Evolutionary conservation across 2,113 vertebrate species (phyloP).

Genomic region (Notiomystis cincta): DNA sequence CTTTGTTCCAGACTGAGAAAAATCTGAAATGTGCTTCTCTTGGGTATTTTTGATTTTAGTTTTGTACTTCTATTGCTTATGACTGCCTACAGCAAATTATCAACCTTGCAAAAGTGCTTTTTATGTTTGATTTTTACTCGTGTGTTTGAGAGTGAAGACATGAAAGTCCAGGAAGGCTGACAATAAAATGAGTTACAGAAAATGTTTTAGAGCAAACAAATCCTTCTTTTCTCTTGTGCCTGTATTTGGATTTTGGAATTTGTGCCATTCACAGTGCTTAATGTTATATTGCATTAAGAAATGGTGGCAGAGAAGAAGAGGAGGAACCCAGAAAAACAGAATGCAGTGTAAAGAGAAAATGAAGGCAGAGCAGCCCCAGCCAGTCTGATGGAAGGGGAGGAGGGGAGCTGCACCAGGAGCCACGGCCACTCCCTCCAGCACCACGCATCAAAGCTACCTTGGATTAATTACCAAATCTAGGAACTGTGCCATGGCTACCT

Average conservation of each 20-base stretch:
- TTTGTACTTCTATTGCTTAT: constrained; percentile 32
- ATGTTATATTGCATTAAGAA: neutral
- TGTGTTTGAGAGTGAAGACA: neutral
- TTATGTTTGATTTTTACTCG: neutral
- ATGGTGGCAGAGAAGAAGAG: neutral
- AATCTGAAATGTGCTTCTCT: constrained; percentile 32
- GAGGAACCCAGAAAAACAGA: neutral
- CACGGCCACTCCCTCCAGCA: neutral
- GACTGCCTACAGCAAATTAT: constrained; percentile 61
- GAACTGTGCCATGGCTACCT: constrained; percentile 19
- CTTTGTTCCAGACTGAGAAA: constrained; percentile 16
- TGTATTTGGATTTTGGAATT: neutral
- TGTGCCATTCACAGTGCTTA: neutral
- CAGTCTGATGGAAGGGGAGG: neutral
- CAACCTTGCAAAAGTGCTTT: constrained; percentile 9
- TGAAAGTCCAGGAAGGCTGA: neutral
- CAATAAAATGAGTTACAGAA: neutral
- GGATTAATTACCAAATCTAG: neutral
- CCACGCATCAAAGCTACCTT: neutral
- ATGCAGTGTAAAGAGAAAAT: neutral
- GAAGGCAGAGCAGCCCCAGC: neutral
- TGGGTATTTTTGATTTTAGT: constrained; percentile 33
- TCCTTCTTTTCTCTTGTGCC: neutral
- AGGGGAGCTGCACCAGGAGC: neutral
- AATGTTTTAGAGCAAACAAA: neutral